Evolutionary conservation across 2,113 vertebrate genomes (phyloP).

Genomic region (Chloropsis hardwickii): DNA sequence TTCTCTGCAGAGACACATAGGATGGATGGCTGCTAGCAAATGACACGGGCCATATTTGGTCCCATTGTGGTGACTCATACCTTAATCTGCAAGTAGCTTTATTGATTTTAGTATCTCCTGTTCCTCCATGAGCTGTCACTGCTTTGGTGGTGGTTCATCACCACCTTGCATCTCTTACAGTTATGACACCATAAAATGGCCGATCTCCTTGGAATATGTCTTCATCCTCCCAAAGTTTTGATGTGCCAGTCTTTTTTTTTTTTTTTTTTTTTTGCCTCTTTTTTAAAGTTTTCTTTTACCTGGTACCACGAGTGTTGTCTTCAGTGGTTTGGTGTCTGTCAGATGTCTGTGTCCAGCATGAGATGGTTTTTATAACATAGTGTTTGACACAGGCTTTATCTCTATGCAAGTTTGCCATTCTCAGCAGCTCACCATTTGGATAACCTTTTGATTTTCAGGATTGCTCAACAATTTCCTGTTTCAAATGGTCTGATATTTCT

Average conservation of each 20-base stretch:
- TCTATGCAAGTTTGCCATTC: not conserved
- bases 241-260: not conserved
- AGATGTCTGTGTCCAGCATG: not conserved
- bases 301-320: not conserved
- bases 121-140: conserved; percentile 52
- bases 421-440: not conserved
- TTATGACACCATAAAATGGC: conserved; percentile 20
- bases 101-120: conserved; percentile 54
- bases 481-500: not conserved
- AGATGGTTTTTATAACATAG: not conserved
- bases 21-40: conserved; percentile 27
- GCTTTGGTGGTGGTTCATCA: conserved; percentile 36
- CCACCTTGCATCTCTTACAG: not conserved
- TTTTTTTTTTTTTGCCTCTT: not conserved
- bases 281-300: not conserved
- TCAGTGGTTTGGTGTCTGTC: not conserved
- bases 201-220: fast-evolving
- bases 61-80: conserved; percentile 43
- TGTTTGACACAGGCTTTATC: not conserved
- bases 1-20: not conserved
- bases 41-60: conserved; percentile 29
- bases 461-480: not conserved
- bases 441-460: not conserved
- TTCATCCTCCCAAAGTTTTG: not conserved
- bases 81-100: conserved; percentile 56